Conservation (phyloP, 2,113 vertebrate genomes). For the Riparia riparia region DNA sequence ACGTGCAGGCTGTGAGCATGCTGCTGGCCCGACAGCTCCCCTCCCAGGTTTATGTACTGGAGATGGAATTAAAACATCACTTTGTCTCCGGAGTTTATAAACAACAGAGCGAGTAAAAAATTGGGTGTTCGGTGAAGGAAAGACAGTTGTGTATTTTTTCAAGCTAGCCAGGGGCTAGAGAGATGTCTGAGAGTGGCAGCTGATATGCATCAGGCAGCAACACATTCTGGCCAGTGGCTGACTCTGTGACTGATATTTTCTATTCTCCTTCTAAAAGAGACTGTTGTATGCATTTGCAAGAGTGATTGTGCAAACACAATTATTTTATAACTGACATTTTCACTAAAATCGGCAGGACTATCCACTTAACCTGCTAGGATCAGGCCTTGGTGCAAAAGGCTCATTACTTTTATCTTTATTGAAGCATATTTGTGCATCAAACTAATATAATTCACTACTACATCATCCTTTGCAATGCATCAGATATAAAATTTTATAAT, state of each 20-base stretch:
- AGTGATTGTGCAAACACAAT: neutral
- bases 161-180: slow-evolving; percentile 74
- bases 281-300: slow-evolving; percentile 47
- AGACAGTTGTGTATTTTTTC: slow-evolving; percentile 84
- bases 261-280: slow-evolving; percentile 61
- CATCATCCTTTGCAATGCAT: neutral
- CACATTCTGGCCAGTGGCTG: slow-evolving; percentile 38
- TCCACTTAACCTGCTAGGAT: neutral
- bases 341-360: neutral
- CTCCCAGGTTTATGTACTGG: slow-evolving; percentile 77
- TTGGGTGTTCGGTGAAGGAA: slow-evolving; percentile 77
- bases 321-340: slow-evolving; percentile 20
- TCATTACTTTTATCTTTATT: neutral
- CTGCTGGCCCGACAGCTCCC: slow-evolving; percentile 64
- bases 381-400: neutral
- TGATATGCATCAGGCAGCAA: slow-evolving; percentile 74
- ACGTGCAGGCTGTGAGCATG: slow-evolving; percentile 67
- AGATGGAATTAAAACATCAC: slow-evolving; percentile 81
- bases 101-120: slow-evolving; percentile 79
- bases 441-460: neutral
- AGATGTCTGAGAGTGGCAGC: slow-evolving; percentile 75
- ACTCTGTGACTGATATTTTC: slow-evolving; percentile 44
- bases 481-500: neutral
- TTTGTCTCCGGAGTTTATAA: slow-evolving; percentile 79
- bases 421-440: neutral